Evolutionary conservation across 2,113 vertebrate genomes (phyloP), one percentile per base, ranked within the genome.

Genomic region (Merops nubicus): DNA sequence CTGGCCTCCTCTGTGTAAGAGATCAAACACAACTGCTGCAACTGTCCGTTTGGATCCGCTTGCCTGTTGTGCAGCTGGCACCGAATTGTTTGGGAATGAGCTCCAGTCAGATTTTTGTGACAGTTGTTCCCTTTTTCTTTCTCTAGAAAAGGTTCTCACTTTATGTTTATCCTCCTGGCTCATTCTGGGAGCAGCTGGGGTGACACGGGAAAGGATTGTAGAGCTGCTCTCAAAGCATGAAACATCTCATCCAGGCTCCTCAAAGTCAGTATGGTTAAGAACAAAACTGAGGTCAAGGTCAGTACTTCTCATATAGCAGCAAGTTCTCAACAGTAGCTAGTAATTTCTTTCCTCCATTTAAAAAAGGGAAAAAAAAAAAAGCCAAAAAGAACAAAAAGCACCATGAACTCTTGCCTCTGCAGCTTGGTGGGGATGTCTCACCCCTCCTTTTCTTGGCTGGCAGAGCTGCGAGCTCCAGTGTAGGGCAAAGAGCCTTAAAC

Each of bases 31-130:
- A 5, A 64, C 92, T 90, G 77, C 92, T 94, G 69, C 91, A 96
- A 97, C 73, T 95, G 96, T 91, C 92, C 76, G 0, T 78, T 94
- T 48, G 72, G 96, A 95, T 94, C 76, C 1, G 2, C 64, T 87
- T 81, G 72, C 92, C 92, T 75, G 73, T 80, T 91, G 91, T 69
- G 89, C 95, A 96, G 89, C 95, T 96, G 95, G 81, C 96, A 78
- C 60, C 17, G 64, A 86, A 78, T 75, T 87, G 43, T 93, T 94
- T 75, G 73, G 73, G 88, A 94, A 92, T 25, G 31, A 96, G 76
- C 54, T 89, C 89, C 90, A 57, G 56, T 84, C 76, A 78, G 75
- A 93, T 95, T 96, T 94, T 94, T 83, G 60, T 96, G 90, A 85
- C 92, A 91, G 83, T 95, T 91, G 59, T 47, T 90, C 42, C 40